A percentile compares a stretch with the other conserved stretches of the same genome.
phyloP scores from a whole-genome alignment of 2,797 vertebrate genomes.

The Tragelaphus oryx region DNA sequence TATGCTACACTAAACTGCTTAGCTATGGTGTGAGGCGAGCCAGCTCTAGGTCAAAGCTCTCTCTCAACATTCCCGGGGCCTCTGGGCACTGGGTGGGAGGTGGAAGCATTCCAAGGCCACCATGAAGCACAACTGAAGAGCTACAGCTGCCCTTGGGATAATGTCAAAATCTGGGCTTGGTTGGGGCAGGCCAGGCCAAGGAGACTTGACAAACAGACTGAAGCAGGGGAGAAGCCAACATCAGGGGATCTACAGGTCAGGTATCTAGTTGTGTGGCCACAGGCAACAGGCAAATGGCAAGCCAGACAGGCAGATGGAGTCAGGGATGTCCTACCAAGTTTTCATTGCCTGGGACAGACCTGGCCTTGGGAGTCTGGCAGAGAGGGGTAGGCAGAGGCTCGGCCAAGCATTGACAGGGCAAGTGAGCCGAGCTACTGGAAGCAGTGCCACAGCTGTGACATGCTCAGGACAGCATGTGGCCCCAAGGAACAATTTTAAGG shows the following conservation, averaged over 20 bases:
- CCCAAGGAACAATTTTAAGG: neutral
- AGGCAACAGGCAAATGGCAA: slow-evolving; percentile 32
- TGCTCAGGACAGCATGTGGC: neutral
- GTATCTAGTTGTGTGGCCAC: slow-evolving; percentile 9
- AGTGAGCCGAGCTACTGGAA: neutral
- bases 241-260: neutral
- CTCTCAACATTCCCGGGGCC: slow-evolving; percentile 46
- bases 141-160: slow-evolving; percentile 53
- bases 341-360: slow-evolving; percentile 29
- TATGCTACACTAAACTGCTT: slow-evolving; percentile 51
- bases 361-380: neutral
- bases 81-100: slow-evolving; percentile 46
- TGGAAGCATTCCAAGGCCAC: slow-evolving; percentile 63
- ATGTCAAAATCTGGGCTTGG: slow-evolving; percentile 36
- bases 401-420: neutral
- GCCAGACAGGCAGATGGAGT: neutral
- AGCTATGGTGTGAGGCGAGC: slow-evolving; percentile 65
- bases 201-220: slow-evolving; percentile 43
- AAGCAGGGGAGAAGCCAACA: neutral
- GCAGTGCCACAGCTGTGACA: neutral
- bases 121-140: slow-evolving; percentile 56
- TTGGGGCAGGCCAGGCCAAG: slow-evolving; percentile 13
- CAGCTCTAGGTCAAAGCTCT: slow-evolving; percentile 63
- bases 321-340: neutral
- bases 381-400: neutral